Evolutionary conservation across 1,140 invertebrate genomes (phyloP).

Genomic region (Drosophila funebris): DNA sequence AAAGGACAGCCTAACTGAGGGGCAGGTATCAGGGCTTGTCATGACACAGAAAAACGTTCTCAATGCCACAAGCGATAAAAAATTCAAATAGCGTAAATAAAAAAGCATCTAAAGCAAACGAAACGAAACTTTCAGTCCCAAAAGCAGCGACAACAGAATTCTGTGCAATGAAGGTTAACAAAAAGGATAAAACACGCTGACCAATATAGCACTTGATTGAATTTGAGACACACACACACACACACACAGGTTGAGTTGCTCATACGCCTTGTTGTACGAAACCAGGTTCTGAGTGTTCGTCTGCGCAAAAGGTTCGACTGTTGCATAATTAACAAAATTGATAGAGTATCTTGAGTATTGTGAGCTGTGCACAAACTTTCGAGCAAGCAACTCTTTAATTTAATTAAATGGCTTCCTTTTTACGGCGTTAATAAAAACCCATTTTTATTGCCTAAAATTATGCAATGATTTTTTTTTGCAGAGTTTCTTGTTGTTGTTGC

Average conservation of each 20-base stretch:
- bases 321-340: slow-evolving; percentile 36
- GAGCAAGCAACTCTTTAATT: slow-evolving; percentile 32
- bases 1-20: slow-evolving; percentile 1
- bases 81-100: slow-evolving; percentile 53
- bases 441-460: slow-evolving; percentile 60
- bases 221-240: slow-evolving; percentile 9
- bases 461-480: slow-evolving; percentile 31
- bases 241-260: neutral
- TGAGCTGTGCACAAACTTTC: neutral
- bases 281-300: neutral
- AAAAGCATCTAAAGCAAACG: slow-evolving; percentile 19
- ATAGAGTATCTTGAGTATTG: too few species aligned
- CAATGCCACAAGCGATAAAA: slow-evolving; percentile 43
- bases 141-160: slow-evolving; percentile 2
- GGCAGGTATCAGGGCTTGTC: neutral
- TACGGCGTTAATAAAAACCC: slow-evolving; percentile 46
- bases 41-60: slow-evolving; percentile 8
- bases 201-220: slow-evolving; percentile 23
- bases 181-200: slow-evolving; percentile 32
- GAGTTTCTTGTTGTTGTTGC: neutral
- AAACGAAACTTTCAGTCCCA: slow-evolving; percentile 1
- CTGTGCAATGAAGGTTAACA: slow-evolving; percentile 40
- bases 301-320: slow-evolving; percentile 8
- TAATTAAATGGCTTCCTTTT: slow-evolving; percentile 38
- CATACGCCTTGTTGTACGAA: slow-evolving; percentile 20